These are phyloP conservation scores for Microctenopoma stevenorrisi DNA, from an alignment of 2,797 vertebrate species.

Conservation along the genomic window DNA sequence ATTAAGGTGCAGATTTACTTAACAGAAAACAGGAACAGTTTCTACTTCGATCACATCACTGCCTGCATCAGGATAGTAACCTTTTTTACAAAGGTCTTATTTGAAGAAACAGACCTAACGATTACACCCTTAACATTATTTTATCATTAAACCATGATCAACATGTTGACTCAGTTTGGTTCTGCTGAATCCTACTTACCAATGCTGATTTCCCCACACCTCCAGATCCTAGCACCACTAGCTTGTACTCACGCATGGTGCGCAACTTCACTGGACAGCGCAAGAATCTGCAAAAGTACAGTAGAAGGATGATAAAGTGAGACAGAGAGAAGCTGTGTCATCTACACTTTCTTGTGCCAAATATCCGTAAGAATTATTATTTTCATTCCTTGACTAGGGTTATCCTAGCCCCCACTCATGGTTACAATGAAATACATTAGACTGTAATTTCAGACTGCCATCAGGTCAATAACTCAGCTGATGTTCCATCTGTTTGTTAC, in stretches of 20 bases:
- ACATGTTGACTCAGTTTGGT: background rate
- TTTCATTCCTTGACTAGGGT: background rate
- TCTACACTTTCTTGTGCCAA: background rate
- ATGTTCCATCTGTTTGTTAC: background rate
- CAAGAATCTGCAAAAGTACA: slow-evolving; percentile 79
- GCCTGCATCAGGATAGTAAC: too few relatives aligned
- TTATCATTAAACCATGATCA: background rate
- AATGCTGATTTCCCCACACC: slow-evolving; percentile 98
- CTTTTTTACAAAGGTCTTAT: too few relatives aligned
- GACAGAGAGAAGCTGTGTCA: slow-evolving; percentile 15
- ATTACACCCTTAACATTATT: background rate
- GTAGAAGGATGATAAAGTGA: slow-evolving; percentile 13
- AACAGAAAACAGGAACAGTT: too few relatives aligned
- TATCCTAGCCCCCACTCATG: background rate
- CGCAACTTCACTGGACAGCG: slow-evolving; percentile 86
- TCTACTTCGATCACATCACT: too few relatives aligned
- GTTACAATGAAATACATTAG: too few relatives aligned
- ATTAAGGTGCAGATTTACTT: too few relatives aligned
- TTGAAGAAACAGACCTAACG: too few relatives aligned
- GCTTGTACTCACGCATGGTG: slow-evolving; percentile 99
- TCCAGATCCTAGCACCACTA: slow-evolving; percentile 99
- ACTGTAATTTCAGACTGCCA: background rate
- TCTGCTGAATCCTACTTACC: slow-evolving; percentile 83
- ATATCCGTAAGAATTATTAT: background rate
- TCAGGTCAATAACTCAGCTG: background rate